Base-by-base conservation (phyloP, 2,113 vertebrate genomes). In the Pituophis catenifer region DNA sequence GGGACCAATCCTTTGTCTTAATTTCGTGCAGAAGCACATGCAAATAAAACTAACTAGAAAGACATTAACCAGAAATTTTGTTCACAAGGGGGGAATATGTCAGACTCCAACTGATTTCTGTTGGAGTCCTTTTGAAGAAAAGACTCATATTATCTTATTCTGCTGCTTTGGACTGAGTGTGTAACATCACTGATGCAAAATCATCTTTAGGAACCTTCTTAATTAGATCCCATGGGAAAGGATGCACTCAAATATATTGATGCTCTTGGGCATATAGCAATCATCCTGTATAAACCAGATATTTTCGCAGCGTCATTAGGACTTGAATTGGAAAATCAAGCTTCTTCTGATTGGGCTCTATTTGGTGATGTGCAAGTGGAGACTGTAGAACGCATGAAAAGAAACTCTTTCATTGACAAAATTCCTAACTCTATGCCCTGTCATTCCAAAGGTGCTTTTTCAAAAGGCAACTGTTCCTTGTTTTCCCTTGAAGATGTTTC, bases 211-310 rank as follows among this genome's bases (percentile, higher is more conserved):
- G 54, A 93, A 62, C 11, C 33, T 8, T 44, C 48, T 86, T 93
- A 93, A 90, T 93, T 93, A 86, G 75, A 13, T 62, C 92, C 92
- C 38, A 2, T 29, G 75, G 92, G 92, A 93, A 62, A 93, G 48
- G n/a, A 86, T 38, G 55, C 29, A 90, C 24, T 52, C 75, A 52
- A 53, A 86, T 38, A 54, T 33, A 26, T 50, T 85, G 17, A 24
- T 65, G 52, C 75, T 93, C 62, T 50, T 52, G 44, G 86, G 75
- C 17, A 90, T 54, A 15, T 50, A 86, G 11, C 44, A 90, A 8
- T 90, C 48, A 29, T 52, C 15, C 26, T 53, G 21, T 48, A 24
- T 48, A 89, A 75, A 89, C 33, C 87, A 38, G 23, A 48, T 33
- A 19, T 86, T 62, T 86, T 62, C 3, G 33, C 44, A 86, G 8